phyloP scores from a whole-genome alignment of 2,113 vertebrate species.

The Chionodraco myersi region DNA sequence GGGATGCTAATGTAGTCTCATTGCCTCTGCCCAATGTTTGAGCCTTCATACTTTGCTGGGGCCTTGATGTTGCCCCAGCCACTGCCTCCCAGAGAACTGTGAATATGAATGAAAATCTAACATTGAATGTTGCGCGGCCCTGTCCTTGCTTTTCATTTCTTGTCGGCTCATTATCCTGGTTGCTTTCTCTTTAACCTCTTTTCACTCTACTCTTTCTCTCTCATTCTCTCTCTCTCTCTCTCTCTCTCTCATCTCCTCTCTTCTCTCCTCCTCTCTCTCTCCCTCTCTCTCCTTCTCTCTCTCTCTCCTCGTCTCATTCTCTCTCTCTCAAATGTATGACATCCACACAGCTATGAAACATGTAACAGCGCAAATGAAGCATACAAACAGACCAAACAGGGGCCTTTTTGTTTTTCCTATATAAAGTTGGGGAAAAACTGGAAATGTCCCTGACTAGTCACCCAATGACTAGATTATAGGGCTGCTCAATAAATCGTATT shows the following conservation, averaged over 20 bases:
- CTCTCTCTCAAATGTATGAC: slow-evolving; percentile 24
- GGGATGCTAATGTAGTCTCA: slow-evolving; percentile 61
- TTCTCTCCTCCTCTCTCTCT: slow-evolving; percentile 36
- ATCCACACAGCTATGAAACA: slow-evolving; percentile 9
- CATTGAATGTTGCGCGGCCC: slow-evolving; percentile 61
- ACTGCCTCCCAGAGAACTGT: slow-evolving; percentile 66
- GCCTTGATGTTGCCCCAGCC: slow-evolving; percentile 69
- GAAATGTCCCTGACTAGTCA: neutral
- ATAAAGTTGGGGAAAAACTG: neutral
- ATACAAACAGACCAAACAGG: slow-evolving; percentile 38
- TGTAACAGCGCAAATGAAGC: slow-evolving; percentile 16
- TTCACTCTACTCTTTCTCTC: slow-evolving; percentile 34
- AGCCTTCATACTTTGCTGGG: slow-evolving; percentile 41
- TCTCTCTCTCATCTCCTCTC: slow-evolving; percentile 33
- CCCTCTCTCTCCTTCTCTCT: slow-evolving; percentile 35
- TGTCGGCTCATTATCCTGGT: slow-evolving; percentile 66
- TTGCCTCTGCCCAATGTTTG: slow-evolving; percentile 54
- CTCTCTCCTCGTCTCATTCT: neutral
- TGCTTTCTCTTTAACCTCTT: slow-evolving; percentile 53
- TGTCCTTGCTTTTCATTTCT: slow-evolving; percentile 68
- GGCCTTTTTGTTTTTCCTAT: neutral
- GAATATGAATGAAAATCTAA: slow-evolving; percentile 73
- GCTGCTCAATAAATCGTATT: no score
- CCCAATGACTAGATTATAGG: neutral
- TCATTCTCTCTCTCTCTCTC: slow-evolving; percentile 26